These are phyloP conservation scores for Acipenser oxyrinchus DNA, from an alignment of 2,797 vertebrate genomes.

Conservation along the genomic window DNA sequence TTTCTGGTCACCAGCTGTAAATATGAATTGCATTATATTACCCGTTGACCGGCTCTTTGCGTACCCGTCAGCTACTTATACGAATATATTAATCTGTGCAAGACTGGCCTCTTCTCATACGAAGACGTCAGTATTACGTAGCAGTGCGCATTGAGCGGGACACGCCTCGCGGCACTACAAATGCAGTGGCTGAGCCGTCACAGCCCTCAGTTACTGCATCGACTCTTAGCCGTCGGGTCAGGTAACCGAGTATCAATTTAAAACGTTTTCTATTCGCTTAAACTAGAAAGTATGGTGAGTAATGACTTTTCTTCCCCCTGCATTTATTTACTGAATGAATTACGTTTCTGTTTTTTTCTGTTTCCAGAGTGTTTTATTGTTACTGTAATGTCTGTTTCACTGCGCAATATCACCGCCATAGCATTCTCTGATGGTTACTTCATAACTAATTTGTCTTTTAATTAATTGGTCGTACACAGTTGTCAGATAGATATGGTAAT, in stretches of 20 bases:
- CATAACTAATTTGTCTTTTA: neutral
- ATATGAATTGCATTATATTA: neutral
- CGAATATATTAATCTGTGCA: slow-evolving; percentile 19
- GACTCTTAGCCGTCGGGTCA: slow-evolving; percentile 66
- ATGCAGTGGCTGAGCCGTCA: slow-evolving; percentile 19
- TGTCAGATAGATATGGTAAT: neutral
- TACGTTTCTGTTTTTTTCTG: neutral
- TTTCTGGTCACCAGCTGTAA: neutral
- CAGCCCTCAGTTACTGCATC: slow-evolving; percentile 61
- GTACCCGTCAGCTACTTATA: neutral
- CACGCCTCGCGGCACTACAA: slow-evolving; percentile 32
- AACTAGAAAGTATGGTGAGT: slow-evolving; percentile 53
- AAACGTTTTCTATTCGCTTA: slow-evolving; percentile 4
- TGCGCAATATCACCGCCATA: neutral
- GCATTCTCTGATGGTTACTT: neutral
- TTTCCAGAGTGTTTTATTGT: neutral
- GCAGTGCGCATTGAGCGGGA: too few species aligned
- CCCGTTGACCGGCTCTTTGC: neutral
- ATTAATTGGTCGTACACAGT: neutral
- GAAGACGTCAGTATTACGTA: too few species aligned
- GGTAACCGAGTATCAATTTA: slow-evolving; percentile 42
- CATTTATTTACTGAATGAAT: slow-evolving; percentile 1
- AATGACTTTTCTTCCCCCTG: neutral
- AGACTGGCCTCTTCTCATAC: slow-evolving; percentile 6
- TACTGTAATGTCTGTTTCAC: neutral